Evolutionary conservation across 2,888 invertebrate species (phyloP).

Genomic region (Augiades crinisus): DNA sequence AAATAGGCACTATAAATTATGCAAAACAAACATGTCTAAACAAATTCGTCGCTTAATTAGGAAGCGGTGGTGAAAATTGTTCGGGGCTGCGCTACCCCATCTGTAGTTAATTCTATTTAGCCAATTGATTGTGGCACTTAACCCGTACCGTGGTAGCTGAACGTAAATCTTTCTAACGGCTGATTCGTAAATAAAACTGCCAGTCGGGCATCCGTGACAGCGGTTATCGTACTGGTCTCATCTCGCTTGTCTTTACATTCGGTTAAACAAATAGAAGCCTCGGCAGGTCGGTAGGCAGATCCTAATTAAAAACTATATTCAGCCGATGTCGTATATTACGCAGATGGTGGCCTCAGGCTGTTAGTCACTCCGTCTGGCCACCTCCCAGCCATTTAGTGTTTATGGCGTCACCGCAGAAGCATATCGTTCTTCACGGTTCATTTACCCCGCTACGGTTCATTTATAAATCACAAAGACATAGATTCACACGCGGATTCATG

Average conservation of each 20-base stretch:
- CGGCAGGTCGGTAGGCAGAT: slow-evolving; percentile 62
- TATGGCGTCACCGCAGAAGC: slow-evolving; percentile 42
- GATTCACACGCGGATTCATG: too few species aligned
- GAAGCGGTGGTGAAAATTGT: slow-evolving; percentile 42
- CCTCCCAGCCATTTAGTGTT: slow-evolving; percentile 64
- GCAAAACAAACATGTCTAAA: slow-evolving; percentile 1
- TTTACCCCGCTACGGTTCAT: too few species aligned
- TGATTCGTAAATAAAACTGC: slow-evolving; percentile 61
- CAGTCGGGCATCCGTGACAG: slow-evolving; percentile 56
- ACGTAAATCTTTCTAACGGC: slow-evolving; percentile 67
- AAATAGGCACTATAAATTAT: background rate
- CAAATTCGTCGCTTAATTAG: slow-evolving; percentile 34
- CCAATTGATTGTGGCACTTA: slow-evolving; percentile 62
- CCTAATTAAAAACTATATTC: slow-evolving; percentile 76
- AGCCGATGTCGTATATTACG: slow-evolving; percentile 64
- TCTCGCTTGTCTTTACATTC: slow-evolving; percentile 60
- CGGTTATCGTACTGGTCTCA: slow-evolving; percentile 57
- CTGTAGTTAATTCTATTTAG: slow-evolving; percentile 54
- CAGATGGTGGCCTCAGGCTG: slow-evolving; percentile 58
- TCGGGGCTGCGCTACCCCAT: slow-evolving; percentile 41
- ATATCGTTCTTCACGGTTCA: slow-evolving; percentile 37
- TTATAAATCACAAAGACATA: too few species aligned
- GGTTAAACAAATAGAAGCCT: slow-evolving; percentile 71
- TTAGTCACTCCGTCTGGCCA: slow-evolving; percentile 60
- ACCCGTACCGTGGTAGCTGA: slow-evolving; percentile 51